These are phyloP conservation scores for Coptotermes formosanus DNA, from an alignment of 1,140 invertebrate species.

Conservation along the genomic window DNA sequence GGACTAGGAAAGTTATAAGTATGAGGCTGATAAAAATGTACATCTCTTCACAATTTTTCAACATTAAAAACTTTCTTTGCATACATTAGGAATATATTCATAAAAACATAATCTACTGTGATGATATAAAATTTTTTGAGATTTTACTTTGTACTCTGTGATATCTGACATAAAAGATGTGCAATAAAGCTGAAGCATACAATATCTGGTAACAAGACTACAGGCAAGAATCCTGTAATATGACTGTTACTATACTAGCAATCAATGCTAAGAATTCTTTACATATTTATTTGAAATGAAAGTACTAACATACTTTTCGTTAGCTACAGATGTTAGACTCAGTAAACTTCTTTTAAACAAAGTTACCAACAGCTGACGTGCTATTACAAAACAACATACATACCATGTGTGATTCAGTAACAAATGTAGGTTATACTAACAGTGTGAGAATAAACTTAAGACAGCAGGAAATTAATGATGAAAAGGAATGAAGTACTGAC, in stretches of 20 bases:
- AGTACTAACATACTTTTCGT: too few relatives aligned
- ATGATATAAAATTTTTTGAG: not conserved
- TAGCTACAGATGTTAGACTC: too few relatives aligned
- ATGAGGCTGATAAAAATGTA: not conserved
- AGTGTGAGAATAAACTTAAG: too few relatives aligned
- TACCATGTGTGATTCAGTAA: too few relatives aligned
- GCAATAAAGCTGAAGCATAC: constrained; percentile 27
- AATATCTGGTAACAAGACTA: constrained; percentile 6
- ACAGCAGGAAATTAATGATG: too few relatives aligned
- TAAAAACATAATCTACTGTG: not conserved
- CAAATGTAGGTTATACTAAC: too few relatives aligned
- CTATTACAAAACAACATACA: too few relatives aligned
- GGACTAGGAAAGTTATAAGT: not conserved
- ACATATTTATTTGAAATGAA: not conserved
- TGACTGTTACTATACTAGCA: not conserved
- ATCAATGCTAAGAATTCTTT: not conserved
- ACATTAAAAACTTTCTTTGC: not conserved
- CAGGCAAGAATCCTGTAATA: not conserved
- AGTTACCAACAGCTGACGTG: too few relatives aligned
- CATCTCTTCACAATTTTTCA: not conserved
- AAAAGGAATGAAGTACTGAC: too few relatives aligned
- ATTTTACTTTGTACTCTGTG: constrained; percentile 3
- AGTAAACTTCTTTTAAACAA: too few relatives aligned
- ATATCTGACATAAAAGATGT: constrained; percentile 19
- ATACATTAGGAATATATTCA: not conserved